Conservation (phyloP, 2,888 invertebrate species). For the Sepiola atlantica region DNA sequence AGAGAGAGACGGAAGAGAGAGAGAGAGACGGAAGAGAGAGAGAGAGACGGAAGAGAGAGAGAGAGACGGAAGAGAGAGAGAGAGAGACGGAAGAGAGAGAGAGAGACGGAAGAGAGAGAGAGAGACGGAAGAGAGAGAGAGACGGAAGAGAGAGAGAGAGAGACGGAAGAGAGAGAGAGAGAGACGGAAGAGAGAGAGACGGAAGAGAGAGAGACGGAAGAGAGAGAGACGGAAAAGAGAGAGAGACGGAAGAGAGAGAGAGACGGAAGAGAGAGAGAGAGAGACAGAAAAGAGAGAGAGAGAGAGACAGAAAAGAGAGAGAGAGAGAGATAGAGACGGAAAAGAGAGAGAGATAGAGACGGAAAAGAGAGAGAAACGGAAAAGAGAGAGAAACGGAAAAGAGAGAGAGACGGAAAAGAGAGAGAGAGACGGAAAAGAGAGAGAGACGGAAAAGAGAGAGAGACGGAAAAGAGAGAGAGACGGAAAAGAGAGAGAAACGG, state of each 20-base stretch:
- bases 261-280: not conserved
- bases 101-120: not conserved
- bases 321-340: not conserved
- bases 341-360: not conserved
- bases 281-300: not conserved
- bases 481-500: not conserved
- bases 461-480: not conserved
- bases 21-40: too few relatives aligned
- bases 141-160: not conserved
- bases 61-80: too few relatives aligned
- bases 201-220: not conserved
- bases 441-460: not conserved
- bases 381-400: not conserved
- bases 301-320: not conserved
- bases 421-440: not conserved
- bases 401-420: too few relatives aligned
- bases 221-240: not conserved
- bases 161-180: not conserved
- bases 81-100: not conserved
- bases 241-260: not conserved
- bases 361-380: not conserved
- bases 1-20: too few relatives aligned
- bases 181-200: not conserved
- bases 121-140: not conserved
- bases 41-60: too few relatives aligned